A percentile compares a stretch with the other conserved stretches of the same genome.
phyloP scores from a whole-genome alignment of 2,888 invertebrate species.

The Masnerella sp. region DNA sequence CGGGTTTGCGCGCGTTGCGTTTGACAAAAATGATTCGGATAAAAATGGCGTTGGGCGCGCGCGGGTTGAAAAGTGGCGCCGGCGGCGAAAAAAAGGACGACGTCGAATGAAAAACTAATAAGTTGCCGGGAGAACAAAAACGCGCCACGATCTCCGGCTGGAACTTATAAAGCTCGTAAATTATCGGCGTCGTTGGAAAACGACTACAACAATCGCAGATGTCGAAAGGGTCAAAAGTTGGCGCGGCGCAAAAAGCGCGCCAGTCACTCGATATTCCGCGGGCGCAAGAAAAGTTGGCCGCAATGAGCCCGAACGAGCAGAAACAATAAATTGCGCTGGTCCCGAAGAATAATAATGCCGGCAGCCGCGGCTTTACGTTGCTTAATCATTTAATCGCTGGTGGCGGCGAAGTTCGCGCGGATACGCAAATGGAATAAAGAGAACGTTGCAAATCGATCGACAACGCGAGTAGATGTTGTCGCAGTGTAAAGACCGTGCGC shows the following conservation, averaged over 20 bases:
- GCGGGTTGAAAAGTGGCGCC: too few relatives aligned
- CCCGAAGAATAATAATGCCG: constrained; percentile 44
- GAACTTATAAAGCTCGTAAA: constrained; percentile 66
- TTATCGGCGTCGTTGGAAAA: constrained; percentile 58
- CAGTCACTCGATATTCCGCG: constrained; percentile 57
- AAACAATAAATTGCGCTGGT: constrained; percentile 48
- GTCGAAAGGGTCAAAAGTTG: constrained; percentile 61
- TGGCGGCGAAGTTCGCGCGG: constrained; percentile 24
- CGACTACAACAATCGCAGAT: constrained; percentile 59
- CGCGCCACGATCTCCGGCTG: too few relatives aligned
- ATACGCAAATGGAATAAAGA: constrained; percentile 48
- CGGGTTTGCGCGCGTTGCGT: constrained; percentile 27
- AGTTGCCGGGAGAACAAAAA: too few relatives aligned
- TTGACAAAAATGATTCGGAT: constrained; percentile 55
- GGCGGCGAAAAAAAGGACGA: too few relatives aligned
- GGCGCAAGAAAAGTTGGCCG: constrained; percentile 54
- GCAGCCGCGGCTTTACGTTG: constrained; percentile 19
- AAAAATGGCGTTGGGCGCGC: constrained; percentile 44
- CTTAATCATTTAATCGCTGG: constrained; percentile 55
- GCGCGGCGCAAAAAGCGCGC: constrained; percentile 35
- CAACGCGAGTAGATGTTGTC: constrained; percentile 12
- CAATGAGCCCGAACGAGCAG: constrained; percentile 24
- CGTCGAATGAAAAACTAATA: too few relatives aligned
- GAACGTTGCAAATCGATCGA: constrained; percentile 42
- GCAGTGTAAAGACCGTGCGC: constrained; percentile 43